Evolutionary conservation across 2,888 invertebrate species (phyloP), one percentile per base, ranked within the genome.

Genomic region (Volucella bombylans): DNA sequence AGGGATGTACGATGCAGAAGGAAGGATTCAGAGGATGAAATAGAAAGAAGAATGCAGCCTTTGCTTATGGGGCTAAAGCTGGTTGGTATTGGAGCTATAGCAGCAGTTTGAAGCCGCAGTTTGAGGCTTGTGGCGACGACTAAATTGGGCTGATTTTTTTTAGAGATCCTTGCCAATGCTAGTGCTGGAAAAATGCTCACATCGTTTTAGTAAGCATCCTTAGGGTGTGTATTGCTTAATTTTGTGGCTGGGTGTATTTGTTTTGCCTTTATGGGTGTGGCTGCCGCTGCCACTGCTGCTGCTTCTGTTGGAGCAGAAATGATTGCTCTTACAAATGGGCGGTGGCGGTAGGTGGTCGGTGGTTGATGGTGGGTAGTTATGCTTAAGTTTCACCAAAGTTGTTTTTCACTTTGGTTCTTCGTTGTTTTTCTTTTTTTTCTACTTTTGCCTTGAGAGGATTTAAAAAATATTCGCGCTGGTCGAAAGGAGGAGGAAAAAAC

Each of bases 51-150:
- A 14, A 14, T 47, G 14, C n/a, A 47, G 12, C 1, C 4, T 47
- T 47, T 12, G 47, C 8, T 31, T 4, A 31, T 31, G 31, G 31
- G 31, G 31, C 31, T 4, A 68, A 55, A 6, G 31, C 31, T 31
- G 31, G 31, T 31, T 31, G 31, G 31, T n/a, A 38, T 18, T 14
- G 49, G n/a, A 41, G 52, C 38, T 31, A 47, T 10, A 38, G 47
- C 11, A 61, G 52, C 55, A 64, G 64, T 74, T 73, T n/a, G 55
- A 79, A 74, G 61, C 83, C 76, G 61, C 76, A 80, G 61, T 74
- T 55, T 83, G 74, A 83, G 83, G 83, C 83, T 85, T 76, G 74
- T 69, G 80, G 83, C 80, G 59, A 85, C 14, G 45, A 76, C 65
- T 81, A 47, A 77, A 77, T 81, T 77, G 61, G 72, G 81, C 65